A percentile compares a stretch with the other conserved stretches of the same genome.
These are phyloP conservation scores for Bellardia bayeri DNA, from an alignment of 2,888 invertebrate species.

Conservation along the genomic window DNA sequence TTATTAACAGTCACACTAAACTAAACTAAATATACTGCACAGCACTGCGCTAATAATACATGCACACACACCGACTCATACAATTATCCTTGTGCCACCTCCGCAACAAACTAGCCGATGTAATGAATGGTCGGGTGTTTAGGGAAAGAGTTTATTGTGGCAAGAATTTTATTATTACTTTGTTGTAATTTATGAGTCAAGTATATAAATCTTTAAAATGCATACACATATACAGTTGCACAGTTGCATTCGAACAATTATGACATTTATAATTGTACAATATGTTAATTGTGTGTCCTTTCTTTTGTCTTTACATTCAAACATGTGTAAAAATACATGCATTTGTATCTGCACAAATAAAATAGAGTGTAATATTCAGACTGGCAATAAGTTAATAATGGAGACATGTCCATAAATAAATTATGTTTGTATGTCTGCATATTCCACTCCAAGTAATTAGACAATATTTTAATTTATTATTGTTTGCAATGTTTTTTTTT, in stretches of 20 bases:
- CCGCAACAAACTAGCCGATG: background rate
- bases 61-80: background rate
- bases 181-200: slow-evolving; percentile 41
- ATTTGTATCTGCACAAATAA: slow-evolving; percentile 11
- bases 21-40: background rate
- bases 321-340: background rate
- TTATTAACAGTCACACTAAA: slow-evolving; percentile 65
- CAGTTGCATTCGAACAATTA: background rate
- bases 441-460: slow-evolving; percentile 63
- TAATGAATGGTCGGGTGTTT: background rate
- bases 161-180: slow-evolving; percentile 41
- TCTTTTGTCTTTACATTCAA: slow-evolving; percentile 3
- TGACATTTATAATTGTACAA: slow-evolving; percentile 54
- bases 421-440: slow-evolving; percentile 43
- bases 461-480: slow-evolving; percentile 68
- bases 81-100: slow-evolving; percentile 11
- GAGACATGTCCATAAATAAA: slow-evolving; percentile 69
- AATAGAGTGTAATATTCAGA: slow-evolving; percentile 47
- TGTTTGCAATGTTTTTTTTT: slow-evolving; percentile 12
- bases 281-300: slow-evolving; percentile 41
- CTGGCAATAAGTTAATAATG: slow-evolving; percentile 57
- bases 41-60: background rate
- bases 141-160: slow-evolving; percentile 20
- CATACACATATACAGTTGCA: slow-evolving; percentile 32
- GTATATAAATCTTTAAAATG: slow-evolving; percentile 55